These are phyloP conservation scores for Heteromurus nitidus DNA, from an alignment of 2,888 invertebrate genomes.

Conservation along the genomic window DNA sequence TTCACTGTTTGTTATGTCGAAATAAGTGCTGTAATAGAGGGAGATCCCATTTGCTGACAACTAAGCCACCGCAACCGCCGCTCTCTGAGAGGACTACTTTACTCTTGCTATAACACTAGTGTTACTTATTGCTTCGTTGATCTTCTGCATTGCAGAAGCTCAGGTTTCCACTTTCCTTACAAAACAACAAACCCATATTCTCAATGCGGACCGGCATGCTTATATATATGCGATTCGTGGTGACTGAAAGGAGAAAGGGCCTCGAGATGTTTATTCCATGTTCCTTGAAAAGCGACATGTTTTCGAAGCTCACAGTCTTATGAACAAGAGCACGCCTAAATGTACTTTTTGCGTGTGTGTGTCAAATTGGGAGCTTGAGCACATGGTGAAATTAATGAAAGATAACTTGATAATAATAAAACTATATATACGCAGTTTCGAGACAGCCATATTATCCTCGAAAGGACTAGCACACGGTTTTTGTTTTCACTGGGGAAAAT, in stretches of 20 bases:
- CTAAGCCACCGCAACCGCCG: constrained; percentile 25
- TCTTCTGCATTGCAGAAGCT: constrained; percentile 62
- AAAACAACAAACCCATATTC: not conserved
- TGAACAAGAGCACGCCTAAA: too few species aligned
- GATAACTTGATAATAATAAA: too few species aligned
- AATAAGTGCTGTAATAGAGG: not conserved
- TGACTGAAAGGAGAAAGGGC: not conserved
- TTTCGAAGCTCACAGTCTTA: too few species aligned
- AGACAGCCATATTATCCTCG: too few species aligned
- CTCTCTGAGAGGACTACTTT: not conserved
- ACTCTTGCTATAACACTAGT: not conserved
- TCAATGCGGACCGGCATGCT: not conserved
- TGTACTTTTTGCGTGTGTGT: too few species aligned
- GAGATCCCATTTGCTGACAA: constrained; percentile 40
- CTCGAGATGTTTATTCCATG: not conserved
- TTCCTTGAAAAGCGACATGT: not conserved
- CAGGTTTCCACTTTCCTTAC: constrained; percentile 46
- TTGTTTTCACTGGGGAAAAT: too few species aligned
- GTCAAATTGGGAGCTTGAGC: too few species aligned
- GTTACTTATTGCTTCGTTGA: constrained; percentile 41
- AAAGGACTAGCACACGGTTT: too few species aligned
- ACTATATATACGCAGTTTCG: too few species aligned
- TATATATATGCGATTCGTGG: too few species aligned
- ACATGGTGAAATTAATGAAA: too few species aligned
- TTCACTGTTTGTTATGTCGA: constrained; percentile 18